These are phyloP conservation scores for Chaenocephalus aceratus DNA, from an alignment of 2,113 vertebrate species.

Conservation along the genomic window DNA sequence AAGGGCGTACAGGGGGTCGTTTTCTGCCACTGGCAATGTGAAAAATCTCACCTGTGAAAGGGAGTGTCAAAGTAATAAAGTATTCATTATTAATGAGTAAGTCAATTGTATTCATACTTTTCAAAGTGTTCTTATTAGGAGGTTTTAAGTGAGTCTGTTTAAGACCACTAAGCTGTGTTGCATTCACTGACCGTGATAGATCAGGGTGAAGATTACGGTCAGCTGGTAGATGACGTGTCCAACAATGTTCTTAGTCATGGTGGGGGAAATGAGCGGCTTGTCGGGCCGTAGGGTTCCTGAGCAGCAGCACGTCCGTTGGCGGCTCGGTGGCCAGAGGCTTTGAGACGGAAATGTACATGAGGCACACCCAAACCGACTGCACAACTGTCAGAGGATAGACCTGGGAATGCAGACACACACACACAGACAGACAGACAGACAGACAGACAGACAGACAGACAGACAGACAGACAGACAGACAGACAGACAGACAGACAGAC, in stretches of 20 bases:
- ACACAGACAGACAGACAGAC: too few relatives aligned
- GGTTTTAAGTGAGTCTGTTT: neutral
- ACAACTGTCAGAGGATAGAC: slow-evolving; percentile 98
- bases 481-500: too few relatives aligned
- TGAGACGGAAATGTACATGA: slow-evolving; percentile 98
- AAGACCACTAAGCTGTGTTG: neutral
- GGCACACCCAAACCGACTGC: slow-evolving; percentile 99
- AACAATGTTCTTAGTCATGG: slow-evolving; percentile 99
- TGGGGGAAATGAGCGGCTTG: slow-evolving; percentile 97
- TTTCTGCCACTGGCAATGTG: slow-evolving; percentile 94
- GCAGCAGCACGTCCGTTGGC: slow-evolving; percentile 93
- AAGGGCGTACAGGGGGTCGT: slow-evolving; percentile 93
- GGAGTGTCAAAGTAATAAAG: too few relatives aligned
- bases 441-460: too few relatives aligned
- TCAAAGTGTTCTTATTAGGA: too few relatives aligned
- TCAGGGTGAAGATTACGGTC: slow-evolving; percentile 91
- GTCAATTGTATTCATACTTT: too few relatives aligned
- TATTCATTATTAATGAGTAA: too few relatives aligned
- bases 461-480: too few relatives aligned
- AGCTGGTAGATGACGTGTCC: slow-evolving; percentile 96
- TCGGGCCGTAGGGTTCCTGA: slow-evolving; percentile 95
- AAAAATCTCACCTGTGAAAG: slow-evolving; percentile 91
- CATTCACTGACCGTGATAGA: slow-evolving; percentile 92
- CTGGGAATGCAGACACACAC: slow-evolving; percentile 77
- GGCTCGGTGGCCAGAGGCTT: slow-evolving; percentile 97